Evolutionary conservation across 2,113 vertebrate genomes (phyloP).

Genomic region (Sterna hirundo): DNA sequence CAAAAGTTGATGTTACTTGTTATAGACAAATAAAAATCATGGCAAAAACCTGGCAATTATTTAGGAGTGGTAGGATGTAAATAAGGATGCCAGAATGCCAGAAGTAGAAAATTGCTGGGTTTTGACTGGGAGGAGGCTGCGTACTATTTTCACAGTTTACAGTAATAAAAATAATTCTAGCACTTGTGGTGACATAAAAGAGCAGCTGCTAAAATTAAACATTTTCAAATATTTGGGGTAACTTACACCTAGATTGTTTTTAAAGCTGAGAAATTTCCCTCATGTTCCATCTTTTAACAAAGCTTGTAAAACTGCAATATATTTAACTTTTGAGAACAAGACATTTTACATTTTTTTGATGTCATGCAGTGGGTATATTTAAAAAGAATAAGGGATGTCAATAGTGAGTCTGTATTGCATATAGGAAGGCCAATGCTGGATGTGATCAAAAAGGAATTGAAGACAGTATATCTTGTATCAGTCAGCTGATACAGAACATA

Average conservation of each 20-base stretch:
- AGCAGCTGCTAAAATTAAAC: neutral
- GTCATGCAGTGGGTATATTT: neutral
- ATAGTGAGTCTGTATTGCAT: neutral
- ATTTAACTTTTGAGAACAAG: neutral
- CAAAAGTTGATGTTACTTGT: neutral
- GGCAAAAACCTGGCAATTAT: neutral
- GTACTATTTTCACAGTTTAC: conserved; percentile 12
- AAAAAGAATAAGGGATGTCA: neutral
- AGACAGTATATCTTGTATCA: neutral
- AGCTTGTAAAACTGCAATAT: neutral
- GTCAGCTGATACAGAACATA: neutral
- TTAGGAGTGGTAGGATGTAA: neutral
- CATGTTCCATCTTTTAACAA: neutral
- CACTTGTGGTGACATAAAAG: conserved; percentile 3
- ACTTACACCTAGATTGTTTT: neutral
- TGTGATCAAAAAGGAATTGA: neutral
- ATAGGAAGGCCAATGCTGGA: neutral
- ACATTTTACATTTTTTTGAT: neutral
- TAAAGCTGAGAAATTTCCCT: neutral
- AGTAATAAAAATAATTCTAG: conserved; percentile 38
- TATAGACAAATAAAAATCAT: neutral
- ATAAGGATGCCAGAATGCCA: neutral
- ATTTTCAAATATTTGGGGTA: neutral
- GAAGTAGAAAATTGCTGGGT: neutral
- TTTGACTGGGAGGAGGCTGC: neutral